Percentiles rank a stretch among this genome's conserved stretches.
phyloP scores from a whole-genome alignment of 2,113 vertebrate species.

The Crotalus helleri region DNA sequence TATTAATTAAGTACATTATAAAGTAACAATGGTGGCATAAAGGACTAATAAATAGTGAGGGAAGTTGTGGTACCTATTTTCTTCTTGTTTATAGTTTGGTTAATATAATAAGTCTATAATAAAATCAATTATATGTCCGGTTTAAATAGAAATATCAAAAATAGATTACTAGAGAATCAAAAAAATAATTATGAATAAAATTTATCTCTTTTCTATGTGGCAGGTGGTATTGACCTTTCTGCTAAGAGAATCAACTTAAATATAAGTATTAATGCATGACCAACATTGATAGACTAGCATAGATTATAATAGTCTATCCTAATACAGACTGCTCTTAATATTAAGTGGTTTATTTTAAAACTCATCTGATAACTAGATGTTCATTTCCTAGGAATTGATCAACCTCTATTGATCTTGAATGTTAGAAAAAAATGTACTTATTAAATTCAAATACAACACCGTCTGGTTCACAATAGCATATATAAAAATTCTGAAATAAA shows the following conservation, averaged over 20 bases:
- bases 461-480: neutral
- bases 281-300: neutral
- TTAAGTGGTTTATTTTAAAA: neutral
- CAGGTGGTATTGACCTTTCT: neutral
- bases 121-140: neutral
- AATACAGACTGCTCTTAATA: neutral
- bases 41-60: neutral
- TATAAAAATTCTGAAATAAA: neutral
- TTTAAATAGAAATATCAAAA: neutral
- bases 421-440: neutral
- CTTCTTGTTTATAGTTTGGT: neutral
- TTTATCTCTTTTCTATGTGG: neutral
- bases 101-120: neutral
- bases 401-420: neutral
- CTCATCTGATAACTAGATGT: neutral
- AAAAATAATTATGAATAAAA: neutral
- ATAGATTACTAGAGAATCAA: neutral
- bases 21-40: neutral
- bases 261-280: neutral
- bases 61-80: neutral
- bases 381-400: neutral
- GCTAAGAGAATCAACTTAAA: neutral
- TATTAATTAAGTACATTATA: neutral
- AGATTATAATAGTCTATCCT: neutral
- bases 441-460: neutral